Conservation (phyloP, 2,113 vertebrate species). For the Pomatostomus ruficeps region DNA sequence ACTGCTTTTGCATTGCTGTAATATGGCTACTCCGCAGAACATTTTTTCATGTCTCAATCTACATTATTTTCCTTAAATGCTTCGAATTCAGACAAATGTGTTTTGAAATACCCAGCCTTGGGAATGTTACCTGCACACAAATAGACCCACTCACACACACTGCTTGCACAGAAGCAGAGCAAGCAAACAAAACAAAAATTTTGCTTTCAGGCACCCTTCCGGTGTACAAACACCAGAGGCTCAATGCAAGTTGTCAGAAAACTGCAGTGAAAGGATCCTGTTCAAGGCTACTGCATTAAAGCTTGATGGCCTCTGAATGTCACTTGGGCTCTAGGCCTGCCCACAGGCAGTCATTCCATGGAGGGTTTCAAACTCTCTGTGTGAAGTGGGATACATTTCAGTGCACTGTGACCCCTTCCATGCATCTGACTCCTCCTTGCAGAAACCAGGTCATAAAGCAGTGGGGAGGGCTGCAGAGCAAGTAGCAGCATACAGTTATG, state of each 20-base stretch:
- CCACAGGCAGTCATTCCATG: neutral
- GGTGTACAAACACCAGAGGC: neutral
- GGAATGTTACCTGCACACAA: neutral
- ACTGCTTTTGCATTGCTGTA: neutral
- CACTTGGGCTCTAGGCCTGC: neutral
- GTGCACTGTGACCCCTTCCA: neutral
- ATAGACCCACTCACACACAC: fast-evolving
- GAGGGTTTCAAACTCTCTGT: neutral
- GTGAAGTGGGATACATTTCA: neutral
- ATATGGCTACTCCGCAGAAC: neutral
- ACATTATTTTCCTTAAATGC: neutral
- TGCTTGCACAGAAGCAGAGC: neutral
- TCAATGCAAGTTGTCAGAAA: neutral
- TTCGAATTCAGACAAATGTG: neutral
- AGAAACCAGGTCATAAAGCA: neutral
- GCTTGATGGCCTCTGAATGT: neutral
- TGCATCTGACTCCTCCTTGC: neutral
- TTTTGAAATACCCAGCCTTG: neutral
- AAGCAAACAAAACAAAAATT: neutral
- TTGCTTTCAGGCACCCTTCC: neutral
- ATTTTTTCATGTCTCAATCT: neutral
- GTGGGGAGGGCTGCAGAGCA: neutral
- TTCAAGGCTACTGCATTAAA: neutral
- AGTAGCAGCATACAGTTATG: neutral
- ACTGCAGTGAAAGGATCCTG: neutral